Evolutionary conservation across 2,888 invertebrate species (phyloP), one percentile per base, ranked within the genome.

Genomic region (Sicus ferrugineus): DNA sequence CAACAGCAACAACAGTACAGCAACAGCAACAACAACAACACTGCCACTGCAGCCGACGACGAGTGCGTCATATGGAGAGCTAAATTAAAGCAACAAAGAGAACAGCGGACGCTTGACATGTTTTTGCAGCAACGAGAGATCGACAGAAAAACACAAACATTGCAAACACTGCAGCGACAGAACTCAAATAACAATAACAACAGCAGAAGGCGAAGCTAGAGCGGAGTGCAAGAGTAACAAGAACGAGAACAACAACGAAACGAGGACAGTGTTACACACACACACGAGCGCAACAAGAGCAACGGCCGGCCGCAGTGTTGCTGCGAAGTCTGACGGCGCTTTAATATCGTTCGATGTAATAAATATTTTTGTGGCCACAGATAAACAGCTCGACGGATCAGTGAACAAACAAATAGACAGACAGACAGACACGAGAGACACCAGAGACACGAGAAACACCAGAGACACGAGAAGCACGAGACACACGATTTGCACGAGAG

Each of bases 71-170:
- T 19, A 30, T n/a, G 11, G 31, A 31, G 58, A n/a, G 7, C 58
- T n/a, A 30, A 30, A 58, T 31, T 19, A 58, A 30, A 19, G 30
- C 31, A 2, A n/a, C 30, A 58, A 58, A 30, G 28, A 19, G 30
- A 3, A 16, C 58, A n/a, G 19, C 58, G 31, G 30, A 69, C 73
- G 74, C 70, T 75, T 73, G 54, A 71, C 70, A 73, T 70, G 73
- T 74, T 76, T 73, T 74, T 70, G 64, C 72, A 70, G 21, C 48
- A 48, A 48, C 50, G 7, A 50, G 7, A 16, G 21, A 64, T 9
- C 28, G 19, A 69, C 68, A 68, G 62, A 34, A 58, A 30, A 65
- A 50, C 62, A 61, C 46, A 52, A 19, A 63, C 48, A 48, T 23
- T 48, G 46, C 61, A 30, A 61, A 31, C 61, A 59, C n/a, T 59